Percentiles rank a stretch among this genome's conserved stretches.
Evolutionary conservation across 2,113 vertebrate species (phyloP).

Genomic region (Merops nubicus): DNA sequence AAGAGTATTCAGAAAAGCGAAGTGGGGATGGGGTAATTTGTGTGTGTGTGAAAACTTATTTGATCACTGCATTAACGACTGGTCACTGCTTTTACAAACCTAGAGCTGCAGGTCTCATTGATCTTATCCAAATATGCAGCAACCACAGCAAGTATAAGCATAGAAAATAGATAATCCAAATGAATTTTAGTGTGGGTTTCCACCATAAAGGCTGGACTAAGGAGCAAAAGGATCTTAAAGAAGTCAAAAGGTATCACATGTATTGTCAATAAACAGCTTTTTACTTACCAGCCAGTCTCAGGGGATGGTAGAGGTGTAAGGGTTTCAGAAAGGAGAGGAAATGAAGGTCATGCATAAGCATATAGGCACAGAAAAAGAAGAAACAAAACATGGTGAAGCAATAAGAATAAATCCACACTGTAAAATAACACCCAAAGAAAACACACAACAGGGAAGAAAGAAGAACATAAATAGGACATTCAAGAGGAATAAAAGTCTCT

Average conservation of each 20-base stretch:
- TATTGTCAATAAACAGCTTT: background rate
- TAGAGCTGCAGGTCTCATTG: background rate
- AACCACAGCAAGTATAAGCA: background rate
- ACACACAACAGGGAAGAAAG: background rate
- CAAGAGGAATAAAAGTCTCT: background rate
- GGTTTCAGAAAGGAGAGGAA: background rate
- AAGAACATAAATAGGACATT: background rate
- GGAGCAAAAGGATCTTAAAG: background rate
- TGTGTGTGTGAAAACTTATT: background rate
- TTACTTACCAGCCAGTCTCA: background rate
- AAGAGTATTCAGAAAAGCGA: background rate
- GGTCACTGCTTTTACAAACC: background rate
- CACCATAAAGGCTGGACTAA: background rate
- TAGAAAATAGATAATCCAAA: background rate
- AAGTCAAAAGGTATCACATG: background rate
- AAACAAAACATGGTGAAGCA: background rate
- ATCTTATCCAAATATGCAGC: background rate
- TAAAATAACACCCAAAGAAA: background rate
- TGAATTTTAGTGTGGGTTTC: background rate
- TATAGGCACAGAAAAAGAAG: background rate
- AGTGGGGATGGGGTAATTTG: accelerated
- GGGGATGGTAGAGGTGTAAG: background rate
- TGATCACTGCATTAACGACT: background rate
- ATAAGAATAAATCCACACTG: background rate
- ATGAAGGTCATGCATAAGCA: background rate